Evolutionary conservation across 1,140 invertebrate genomes (phyloP).

Genomic region (Camponotus floridanus): DNA sequence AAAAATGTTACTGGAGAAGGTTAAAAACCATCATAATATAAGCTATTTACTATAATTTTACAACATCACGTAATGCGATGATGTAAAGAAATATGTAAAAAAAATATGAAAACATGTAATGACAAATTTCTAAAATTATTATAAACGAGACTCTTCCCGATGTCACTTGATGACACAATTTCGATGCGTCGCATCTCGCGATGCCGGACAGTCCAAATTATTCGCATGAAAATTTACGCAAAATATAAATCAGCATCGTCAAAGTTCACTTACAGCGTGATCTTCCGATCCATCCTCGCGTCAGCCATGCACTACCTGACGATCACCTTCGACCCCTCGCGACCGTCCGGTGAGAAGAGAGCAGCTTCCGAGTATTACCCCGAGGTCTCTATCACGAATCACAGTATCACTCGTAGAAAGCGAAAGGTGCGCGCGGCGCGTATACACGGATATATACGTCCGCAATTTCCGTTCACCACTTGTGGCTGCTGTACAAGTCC

Average conservation of each 20-base stretch:
- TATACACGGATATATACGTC: constrained; percentile 10
- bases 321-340: constrained; percentile 41
- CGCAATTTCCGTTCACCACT: constrained; percentile 66
- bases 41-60: background rate
- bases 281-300: constrained; percentile 69
- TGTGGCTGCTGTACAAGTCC: constrained; percentile 17
- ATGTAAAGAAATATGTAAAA: background rate
- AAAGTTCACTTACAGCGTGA: constrained; percentile 70
- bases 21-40: background rate
- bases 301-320: constrained; percentile 37
- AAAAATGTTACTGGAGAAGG: background rate
- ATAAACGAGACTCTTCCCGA: background rate
- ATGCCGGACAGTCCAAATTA: background rate
- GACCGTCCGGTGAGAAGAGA: background rate
- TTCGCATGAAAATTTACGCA: too few species aligned
- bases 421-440: constrained; percentile 59
- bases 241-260: background rate
- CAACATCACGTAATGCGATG: background rate
- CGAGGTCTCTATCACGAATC: constrained; percentile 63
- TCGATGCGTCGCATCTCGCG: too few species aligned
- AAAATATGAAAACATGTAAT: background rate
- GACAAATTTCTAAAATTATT: background rate
- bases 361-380: background rate
- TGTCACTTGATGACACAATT: background rate
- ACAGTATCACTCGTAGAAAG: constrained; percentile 69